Evolutionary conservation across 2,888 invertebrate genomes (phyloP).

Genomic region (Isotomurus palustris): DNA sequence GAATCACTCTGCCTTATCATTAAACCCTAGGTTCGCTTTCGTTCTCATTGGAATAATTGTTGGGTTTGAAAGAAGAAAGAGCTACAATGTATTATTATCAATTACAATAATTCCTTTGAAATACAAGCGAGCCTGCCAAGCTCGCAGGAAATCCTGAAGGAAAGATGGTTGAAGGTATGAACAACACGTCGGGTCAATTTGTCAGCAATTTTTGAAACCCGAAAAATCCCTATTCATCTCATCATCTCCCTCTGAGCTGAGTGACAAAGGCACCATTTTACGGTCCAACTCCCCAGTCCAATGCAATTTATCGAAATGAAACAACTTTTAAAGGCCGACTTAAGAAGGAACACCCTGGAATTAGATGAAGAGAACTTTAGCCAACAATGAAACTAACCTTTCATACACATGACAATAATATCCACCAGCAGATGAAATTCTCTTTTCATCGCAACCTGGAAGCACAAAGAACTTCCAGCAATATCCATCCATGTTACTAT

Average conservation of each 20-base stretch:
- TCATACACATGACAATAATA: too few species aligned
- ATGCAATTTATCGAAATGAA: slow-evolving; percentile 3
- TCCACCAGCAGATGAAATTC: too few species aligned
- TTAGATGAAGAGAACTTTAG: neutral
- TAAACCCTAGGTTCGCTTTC: slow-evolving; percentile 4
- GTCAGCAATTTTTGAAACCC: slow-evolving; percentile 22
- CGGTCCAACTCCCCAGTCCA: slow-evolving; percentile 20
- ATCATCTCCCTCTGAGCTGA: slow-evolving; percentile 12
- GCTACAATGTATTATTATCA: slow-evolving; percentile 4
- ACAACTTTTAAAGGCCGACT: too few species aligned
- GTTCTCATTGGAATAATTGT: neutral
- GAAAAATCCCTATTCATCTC: slow-evolving; percentile 21
- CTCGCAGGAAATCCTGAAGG: slow-evolving; percentile 5
- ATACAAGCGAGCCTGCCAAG: too few species aligned
- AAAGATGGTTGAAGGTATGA: too few species aligned
- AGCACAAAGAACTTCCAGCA: too few species aligned
- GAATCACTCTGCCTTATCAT: too few species aligned
- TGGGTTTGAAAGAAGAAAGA: neutral
- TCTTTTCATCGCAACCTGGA: too few species aligned
- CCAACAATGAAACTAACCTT: too few species aligned
- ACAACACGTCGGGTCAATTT: slow-evolving; percentile 25
- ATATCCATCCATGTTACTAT: too few species aligned
- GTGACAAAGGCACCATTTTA: slow-evolving; percentile 22
- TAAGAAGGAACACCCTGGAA: neutral
- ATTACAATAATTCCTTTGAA: too few species aligned